Base-by-base conservation (phyloP, 2,888 invertebrate genomes). In the Zaprionus lineosus region DNA sequence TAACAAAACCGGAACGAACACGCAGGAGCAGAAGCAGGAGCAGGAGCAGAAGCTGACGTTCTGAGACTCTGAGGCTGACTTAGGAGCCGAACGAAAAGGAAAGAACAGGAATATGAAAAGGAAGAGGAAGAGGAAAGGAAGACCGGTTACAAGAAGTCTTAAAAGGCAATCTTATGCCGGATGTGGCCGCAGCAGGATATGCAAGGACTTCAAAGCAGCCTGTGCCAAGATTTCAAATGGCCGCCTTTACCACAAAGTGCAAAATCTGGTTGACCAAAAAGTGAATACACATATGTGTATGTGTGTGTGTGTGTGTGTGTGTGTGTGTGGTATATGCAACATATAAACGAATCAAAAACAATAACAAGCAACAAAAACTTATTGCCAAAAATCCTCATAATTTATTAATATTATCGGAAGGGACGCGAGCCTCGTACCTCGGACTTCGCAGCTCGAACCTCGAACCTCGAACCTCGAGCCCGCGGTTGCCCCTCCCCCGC, bases 321-420 rank as follows among this genome's bases (percentile, higher is more conserved):
- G n/a, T n/a, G n/a, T n/a, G n/a, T n/a, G n/a, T n/a, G n/a, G n/a
- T n/a, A 21, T 7, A 21, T 21, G 7, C 21, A 21, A 21, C 15
- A 28, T 0, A 11, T 24, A 24, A 24, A 24, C 24, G n/a, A 24
- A 24, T 8, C 46, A 39, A 43, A 19, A 39, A 18, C 26, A 39
- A 47, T 43, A 56, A 31, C 46, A 50, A 56, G 11, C 40, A 19
- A 29, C 26, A 56, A 47, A 50, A 5, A 36, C 21, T 21, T 33
- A 18, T 7, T 12, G 6, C 8, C 57, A 47, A 6, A 44, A 37
- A 21, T 21, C 39, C 48, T 66, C 61, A 85, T 77, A 86, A 84
- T 81, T 86, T 78, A 86, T 84, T 64, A 84, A 78, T 81, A 83
- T 83, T 75, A 70, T 79, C 55, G 41, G 50, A 44, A 26, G 62